Evolutionary conservation across 53 echinoderm and acorn worm species (phyloP).

Genomic region (Actinopyga echinites): DNA sequence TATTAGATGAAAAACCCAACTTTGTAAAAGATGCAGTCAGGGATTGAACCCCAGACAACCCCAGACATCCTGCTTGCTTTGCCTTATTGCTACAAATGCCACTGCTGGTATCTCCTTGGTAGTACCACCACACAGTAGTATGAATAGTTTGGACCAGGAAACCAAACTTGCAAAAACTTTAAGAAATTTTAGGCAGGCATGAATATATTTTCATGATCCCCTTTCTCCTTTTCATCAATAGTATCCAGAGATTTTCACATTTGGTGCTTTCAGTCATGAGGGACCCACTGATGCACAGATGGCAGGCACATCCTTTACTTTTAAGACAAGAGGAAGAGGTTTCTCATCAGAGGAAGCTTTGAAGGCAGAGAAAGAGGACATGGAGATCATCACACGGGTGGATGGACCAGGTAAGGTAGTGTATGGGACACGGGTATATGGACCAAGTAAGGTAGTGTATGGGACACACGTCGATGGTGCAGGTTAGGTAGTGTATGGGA

Average conservation of each 20-base stretch:
- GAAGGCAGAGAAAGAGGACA: conserved; percentile 64
- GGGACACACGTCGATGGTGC: too few species aligned
- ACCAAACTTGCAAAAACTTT: neutral
- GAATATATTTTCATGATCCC: neutral
- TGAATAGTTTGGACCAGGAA: neutral
- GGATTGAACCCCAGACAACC: too few species aligned
- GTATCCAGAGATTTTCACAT: conserved; percentile 77
- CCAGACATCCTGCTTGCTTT: too few species aligned
- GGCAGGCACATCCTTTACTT: conserved; percentile 68
- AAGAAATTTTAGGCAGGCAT: too few species aligned
- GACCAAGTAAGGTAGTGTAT: too few species aligned
- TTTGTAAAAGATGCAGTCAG: too few species aligned
- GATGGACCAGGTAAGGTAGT: conserved; percentile 79
- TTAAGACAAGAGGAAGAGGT: conserved; percentile 66
- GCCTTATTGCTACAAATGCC: too few species aligned
- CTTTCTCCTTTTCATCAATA: conserved; percentile 4
- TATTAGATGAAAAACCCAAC: too few species aligned
- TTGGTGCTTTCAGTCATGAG: conserved; percentile 77
- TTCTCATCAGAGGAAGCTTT: conserved; percentile 64
- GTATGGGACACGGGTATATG: too few species aligned
- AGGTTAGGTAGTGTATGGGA: too few species aligned
- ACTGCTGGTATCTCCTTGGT: too few species aligned
- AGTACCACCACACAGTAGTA: neutral
- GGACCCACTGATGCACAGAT: conserved; percentile 86
- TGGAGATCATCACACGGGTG: conserved; percentile 75